Evolutionary conservation across 2,888 invertebrate species (phyloP), one percentile per base, ranked within the genome.

Genomic region (Sarcophaga variegata): DNA sequence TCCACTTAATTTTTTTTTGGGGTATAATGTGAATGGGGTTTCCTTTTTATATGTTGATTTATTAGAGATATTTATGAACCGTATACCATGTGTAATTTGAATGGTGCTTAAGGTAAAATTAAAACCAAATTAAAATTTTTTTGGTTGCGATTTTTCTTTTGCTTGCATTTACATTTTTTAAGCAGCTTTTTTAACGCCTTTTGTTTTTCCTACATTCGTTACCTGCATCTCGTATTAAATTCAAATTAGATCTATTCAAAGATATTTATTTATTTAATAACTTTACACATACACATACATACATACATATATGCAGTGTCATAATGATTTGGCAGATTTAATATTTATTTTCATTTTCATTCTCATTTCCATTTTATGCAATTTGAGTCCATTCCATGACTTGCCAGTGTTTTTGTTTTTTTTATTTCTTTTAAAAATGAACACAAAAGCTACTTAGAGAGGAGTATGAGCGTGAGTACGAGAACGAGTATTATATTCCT

Each of bases 281-380:
- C 59, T 37, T 47, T n/a, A 62, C 49, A 69, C 17, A 45, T 60
- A 60, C 5, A 70, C 63, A 76, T 25, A 54, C 3, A 10, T 10
- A 54, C 22, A 47, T 64, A 5, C 22, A 63, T 66, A 25, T 25
- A 72, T 63, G 6, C 69, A 70, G 64, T 75, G 59, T 70, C 84
- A 84, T 80, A 59, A 71, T 80, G 80, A 80, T 70, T 27, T 71
- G 45, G 25, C 59, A 80, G 71, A 66, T 80, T 80, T 71, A 66
- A 54, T 54, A 17, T 54, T 49, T 54, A 54, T 54, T 54, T 54
- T 54, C 54, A 17, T 17, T 54, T 2, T 4, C 14, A 54, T 3
- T 47, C 2, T 2, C 27, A 37, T 37, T 37, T 10, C 37, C 2
- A 37, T 83, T 83, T 66, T 76, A 37, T 84, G 80, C 80, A 71